Percentiles rank a stretch among this genome's conserved stretches.
Conservation (phyloP, 2,888 invertebrate genomes). For the Thecophora atra region DNA sequence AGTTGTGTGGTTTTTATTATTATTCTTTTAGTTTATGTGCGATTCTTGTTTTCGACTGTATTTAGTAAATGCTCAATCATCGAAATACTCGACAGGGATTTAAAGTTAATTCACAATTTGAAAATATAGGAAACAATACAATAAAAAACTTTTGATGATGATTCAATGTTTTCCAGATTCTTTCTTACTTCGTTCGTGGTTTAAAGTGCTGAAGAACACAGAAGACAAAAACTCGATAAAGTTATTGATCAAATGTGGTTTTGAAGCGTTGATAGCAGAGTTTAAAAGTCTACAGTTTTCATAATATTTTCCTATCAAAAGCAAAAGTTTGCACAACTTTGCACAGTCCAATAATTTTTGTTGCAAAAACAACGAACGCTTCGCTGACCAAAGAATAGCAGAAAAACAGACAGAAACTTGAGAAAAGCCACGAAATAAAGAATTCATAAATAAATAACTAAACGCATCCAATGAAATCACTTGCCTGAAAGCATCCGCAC, state of each 20-base stretch:
- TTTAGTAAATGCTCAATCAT: not conserved
- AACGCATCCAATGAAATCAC: conserved; percentile 44
- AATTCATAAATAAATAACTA: not conserved
- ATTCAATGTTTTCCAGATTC: too few species aligned
- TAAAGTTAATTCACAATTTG: not conserved
- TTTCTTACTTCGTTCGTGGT: too few species aligned
- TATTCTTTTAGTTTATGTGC: too few species aligned
- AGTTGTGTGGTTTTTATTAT: too few species aligned
- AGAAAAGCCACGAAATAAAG: not conserved
- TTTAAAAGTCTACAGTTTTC: too few species aligned
- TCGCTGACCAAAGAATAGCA: not conserved
- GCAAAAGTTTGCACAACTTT: not conserved
- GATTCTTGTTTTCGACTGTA: not conserved
- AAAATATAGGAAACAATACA: not conserved
- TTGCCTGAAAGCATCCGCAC: conserved; percentile 88
- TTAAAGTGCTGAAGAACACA: too few species aligned
- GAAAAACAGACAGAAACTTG: not conserved
- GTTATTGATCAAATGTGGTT: too few species aligned
- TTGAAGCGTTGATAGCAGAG: too few species aligned
- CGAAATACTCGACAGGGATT: too few species aligned
- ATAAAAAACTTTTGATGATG: too few species aligned
- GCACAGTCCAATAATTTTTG: not conserved
- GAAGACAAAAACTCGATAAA: too few species aligned
- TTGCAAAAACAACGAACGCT: not conserved
- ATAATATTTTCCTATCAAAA: not conserved